Percentiles rank a stretch among this genome's conserved stretches.
Conservation (phyloP, 2,888 invertebrate species). For the Diogma glabrata region DNA sequence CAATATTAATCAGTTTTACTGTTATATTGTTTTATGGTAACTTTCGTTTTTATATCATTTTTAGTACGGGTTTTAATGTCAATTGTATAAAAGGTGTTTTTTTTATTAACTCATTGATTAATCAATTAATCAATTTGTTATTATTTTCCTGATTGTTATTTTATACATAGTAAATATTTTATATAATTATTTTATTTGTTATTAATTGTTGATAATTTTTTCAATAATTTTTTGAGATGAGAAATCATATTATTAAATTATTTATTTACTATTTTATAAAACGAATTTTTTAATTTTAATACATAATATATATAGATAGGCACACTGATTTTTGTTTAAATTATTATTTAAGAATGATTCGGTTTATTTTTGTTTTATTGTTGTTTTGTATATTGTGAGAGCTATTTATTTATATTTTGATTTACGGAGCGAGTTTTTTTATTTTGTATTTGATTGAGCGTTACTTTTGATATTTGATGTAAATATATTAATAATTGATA, state of each 20-base stretch:
- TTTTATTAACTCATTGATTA: no score
- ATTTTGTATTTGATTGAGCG: constrained; percentile 7
- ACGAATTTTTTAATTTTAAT: background rate
- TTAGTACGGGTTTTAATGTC: no score
- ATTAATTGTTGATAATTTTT: background rate
- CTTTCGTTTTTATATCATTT: no score
- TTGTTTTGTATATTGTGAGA: background rate
- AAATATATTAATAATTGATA: no score
- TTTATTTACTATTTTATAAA: constrained; percentile 3
- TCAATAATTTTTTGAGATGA: background rate
- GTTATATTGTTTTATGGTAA: constrained; percentile 6
- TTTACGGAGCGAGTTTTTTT: constrained; percentile 6
- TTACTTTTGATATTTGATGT: background rate
- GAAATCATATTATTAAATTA: constrained; percentile 1
- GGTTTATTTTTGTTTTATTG: constrained; percentile 4
- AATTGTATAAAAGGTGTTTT: no score
- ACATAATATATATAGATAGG: constrained; percentile 1
- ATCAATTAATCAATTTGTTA: no score
- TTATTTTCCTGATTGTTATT: no score
- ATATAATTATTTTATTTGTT: constrained; percentile 1
- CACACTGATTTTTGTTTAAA: constrained; percentile 6
- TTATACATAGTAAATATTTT: background rate
- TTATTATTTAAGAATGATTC: constrained; percentile 3
- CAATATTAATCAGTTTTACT: constrained; percentile 8
- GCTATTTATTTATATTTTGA: constrained; percentile 6